phyloP scores from a whole-genome alignment of 2,888 invertebrate species.

The Oscheius sp. region DNA sequence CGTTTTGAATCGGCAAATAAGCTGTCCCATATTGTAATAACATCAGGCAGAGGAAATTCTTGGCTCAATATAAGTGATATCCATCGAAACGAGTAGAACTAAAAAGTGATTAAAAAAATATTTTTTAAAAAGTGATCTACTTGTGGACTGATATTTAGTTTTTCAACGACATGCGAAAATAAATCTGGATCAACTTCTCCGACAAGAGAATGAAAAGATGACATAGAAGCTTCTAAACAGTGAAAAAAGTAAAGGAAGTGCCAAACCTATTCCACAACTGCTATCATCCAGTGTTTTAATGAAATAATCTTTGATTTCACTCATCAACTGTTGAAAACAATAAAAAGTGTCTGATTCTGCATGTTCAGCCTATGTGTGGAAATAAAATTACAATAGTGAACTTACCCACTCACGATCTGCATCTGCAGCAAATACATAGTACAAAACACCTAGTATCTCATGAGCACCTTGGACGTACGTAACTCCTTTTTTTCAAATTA shows the following conservation, averaged over 20 bases:
- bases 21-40: conserved; percentile 95
- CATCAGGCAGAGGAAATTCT: conserved; percentile 96
- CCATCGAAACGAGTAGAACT: conserved; percentile 83
- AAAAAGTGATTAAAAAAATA: conserved; percentile 4
- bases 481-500: conserved; percentile 73
- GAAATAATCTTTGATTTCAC: conserved; percentile 91
- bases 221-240: conserved; percentile 79
- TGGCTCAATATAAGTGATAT: conserved; percentile 91
- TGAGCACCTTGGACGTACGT: conserved; percentile 83
- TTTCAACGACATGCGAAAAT: conserved; percentile 80
- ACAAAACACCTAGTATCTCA: conserved; percentile 97
- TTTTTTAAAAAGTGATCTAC: conserved; percentile 28
- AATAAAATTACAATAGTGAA: no score
- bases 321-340: conserved; percentile 97
- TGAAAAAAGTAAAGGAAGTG: neutral
- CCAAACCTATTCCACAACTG: conserved; percentile 65
- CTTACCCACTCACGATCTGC: conserved; percentile 81
- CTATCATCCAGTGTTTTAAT: conserved; percentile 88
- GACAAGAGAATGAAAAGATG: conserved; percentile 80
- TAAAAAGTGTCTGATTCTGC: conserved; percentile 98
- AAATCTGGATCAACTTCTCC: conserved; percentile 82
- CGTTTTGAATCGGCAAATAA: conserved; percentile 88
- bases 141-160: conserved; percentile 88
- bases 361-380: no score
- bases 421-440: conserved; percentile 94